Percentiles rank a stretch among this genome's conserved stretches.
Conservation (phyloP, 2,888 invertebrate genomes). For the Parapristionchus giblindavisi region DNA sequence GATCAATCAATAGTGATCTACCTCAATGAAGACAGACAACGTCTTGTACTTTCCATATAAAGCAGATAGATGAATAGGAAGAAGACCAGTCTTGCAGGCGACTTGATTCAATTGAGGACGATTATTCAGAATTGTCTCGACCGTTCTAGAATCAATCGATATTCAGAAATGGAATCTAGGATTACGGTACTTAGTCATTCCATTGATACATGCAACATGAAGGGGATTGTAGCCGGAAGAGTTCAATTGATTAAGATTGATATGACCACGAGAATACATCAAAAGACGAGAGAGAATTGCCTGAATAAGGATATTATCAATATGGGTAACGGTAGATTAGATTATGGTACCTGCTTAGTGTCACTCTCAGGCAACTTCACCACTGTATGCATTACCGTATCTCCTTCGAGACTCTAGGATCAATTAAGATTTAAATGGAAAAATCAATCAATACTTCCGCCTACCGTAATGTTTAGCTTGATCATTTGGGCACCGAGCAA, state of each 20-base stretch:
- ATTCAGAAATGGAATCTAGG: neutral
- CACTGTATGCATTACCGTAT: conserved; percentile 33
- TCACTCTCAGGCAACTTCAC: conserved; percentile 29
- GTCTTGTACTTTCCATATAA: conserved; percentile 32
- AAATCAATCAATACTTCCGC: neutral
- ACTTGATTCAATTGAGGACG: conserved; percentile 35
- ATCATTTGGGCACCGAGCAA: conserved; percentile 25
- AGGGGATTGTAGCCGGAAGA: conserved; percentile 20
- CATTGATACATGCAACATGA: conserved; percentile 28
- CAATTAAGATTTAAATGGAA: neutral
- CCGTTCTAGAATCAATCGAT: conserved; percentile 4
- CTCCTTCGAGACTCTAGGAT: conserved; percentile 24
- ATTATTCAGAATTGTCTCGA: conserved; percentile 25
- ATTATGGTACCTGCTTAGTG: conserved; percentile 31
- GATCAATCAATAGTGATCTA: too few relatives aligned
- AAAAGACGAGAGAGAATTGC: conserved; percentile 38
- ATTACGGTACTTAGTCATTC: conserved; percentile 27
- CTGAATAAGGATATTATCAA: neutral
- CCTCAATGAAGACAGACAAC: conserved; percentile 28
- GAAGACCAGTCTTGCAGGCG: conserved; percentile 19
- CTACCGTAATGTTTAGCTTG: conserved; percentile 34
- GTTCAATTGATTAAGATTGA: conserved; percentile 34
- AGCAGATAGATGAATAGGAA: conserved; percentile 33
- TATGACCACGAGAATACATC: conserved; percentile 20
- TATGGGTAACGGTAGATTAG: neutral